A percentile compares a stretch with the other conserved stretches of the same genome.
Evolutionary conservation across 2,113 vertebrate species (phyloP).

Genomic region (Microtus oregoni): DNA sequence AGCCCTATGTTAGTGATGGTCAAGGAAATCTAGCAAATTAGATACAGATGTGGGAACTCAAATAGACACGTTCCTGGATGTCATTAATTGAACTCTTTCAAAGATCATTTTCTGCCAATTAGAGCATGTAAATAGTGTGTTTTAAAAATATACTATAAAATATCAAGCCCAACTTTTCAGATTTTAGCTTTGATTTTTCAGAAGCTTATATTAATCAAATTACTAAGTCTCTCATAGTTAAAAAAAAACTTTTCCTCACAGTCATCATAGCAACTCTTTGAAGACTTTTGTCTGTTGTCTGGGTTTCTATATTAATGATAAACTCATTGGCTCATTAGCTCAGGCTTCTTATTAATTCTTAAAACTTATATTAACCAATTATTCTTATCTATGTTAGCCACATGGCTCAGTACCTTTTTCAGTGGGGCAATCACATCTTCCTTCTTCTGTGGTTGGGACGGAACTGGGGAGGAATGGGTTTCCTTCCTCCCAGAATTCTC

Average conservation of each 20-base stretch:
- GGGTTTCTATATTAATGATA: too few species aligned
- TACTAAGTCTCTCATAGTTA: background rate
- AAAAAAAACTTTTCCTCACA: background rate
- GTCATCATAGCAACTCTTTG: background rate
- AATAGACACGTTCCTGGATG: background rate
- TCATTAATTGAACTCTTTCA: background rate
- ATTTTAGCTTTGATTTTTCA: constrained; percentile 43
- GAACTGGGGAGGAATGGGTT: too few species aligned
- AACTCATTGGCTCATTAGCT: too few species aligned
- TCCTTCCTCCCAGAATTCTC: too few species aligned
- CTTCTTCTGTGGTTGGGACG: too few species aligned
- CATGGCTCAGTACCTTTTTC: too few species aligned
- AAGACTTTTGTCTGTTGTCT: background rate
- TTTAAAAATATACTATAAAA: background rate
- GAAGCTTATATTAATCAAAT: background rate
- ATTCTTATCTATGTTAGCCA: too few species aligned
- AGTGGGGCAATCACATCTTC: too few species aligned
- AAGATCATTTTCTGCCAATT: background rate
- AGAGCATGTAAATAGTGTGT: background rate
- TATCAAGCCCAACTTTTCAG: background rate
- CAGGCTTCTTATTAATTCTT: too few species aligned
- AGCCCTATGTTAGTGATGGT: background rate
- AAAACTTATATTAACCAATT: too few species aligned
- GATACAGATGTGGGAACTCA: background rate
- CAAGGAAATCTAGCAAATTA: background rate